Percentiles rank a stretch among this genome's conserved stretches.
phyloP scores from a whole-genome alignment of 2,113 vertebrate species.

The Sylvietta virens region DNA sequence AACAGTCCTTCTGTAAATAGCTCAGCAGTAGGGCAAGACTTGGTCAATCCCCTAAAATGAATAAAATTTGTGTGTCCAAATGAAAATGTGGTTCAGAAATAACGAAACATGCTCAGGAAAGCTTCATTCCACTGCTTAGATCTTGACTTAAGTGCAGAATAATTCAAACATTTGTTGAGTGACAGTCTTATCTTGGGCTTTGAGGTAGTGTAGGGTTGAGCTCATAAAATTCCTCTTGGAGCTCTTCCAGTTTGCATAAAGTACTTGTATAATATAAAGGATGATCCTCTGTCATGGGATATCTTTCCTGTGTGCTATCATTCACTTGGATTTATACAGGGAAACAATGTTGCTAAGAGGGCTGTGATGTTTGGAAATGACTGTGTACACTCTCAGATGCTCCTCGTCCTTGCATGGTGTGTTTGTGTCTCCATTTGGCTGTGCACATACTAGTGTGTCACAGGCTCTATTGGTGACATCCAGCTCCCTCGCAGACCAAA shows the following conservation, averaged over 20 bases:
- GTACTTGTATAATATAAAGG: neutral
- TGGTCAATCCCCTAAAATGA: neutral
- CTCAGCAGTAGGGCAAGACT: neutral
- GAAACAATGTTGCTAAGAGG: neutral
- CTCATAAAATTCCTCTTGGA: neutral
- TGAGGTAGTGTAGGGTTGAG: neutral
- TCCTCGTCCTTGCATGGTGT: neutral
- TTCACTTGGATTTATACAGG: neutral
- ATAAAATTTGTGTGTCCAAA: neutral
- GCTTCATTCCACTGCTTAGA: neutral
- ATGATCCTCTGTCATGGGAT: neutral
- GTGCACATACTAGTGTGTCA: no score
- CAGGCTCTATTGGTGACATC: neutral
- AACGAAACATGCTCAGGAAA: neutral
- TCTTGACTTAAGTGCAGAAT: neutral
- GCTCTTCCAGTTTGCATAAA: neutral
- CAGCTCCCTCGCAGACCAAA: neutral
- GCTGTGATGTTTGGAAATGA: neutral
- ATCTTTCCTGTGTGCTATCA: neutral
- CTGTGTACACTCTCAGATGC: neutral
- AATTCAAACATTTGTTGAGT: neutral
- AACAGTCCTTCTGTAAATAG: neutral
- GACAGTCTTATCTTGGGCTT: neutral
- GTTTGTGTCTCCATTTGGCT: neutral
- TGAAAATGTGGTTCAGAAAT: neutral